Evolutionary conservation across 1,140 invertebrate species (phyloP), one percentile per base, ranked within the genome.

Genomic region (Harlomillsia oculata): DNA sequence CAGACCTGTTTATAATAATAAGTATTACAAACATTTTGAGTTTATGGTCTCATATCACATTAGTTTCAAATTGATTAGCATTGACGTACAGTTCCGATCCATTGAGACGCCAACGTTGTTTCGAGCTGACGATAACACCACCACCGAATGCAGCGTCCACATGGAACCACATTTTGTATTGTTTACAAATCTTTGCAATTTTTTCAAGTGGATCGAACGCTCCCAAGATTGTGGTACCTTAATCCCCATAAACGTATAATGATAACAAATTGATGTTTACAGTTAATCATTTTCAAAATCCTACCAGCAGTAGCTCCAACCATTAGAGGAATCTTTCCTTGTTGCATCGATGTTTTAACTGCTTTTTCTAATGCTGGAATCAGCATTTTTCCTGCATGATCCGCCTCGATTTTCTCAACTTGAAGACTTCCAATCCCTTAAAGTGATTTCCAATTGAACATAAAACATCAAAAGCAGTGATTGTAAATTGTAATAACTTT

Each of bases 121-220:
- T 87, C 46, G 75, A 77, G 0, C 89, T 91, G 68, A 97, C 76
- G 6, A 96, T 72, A 0, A 85, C 84, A 6, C 89, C 88, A 3
- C 92, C 92, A 32, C 84, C 84, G 89, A 90, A 96, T 3, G 92
- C 91, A 1, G 89, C 92, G 68, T 98, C 94, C 1, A 96, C 89
- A 68, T 98, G 94, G 29, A 97, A 72, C 94, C 94, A 98, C 52
- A 97, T 69, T 2, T 81, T 78, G 65, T 91, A 80, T 66, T 87
- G 81, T 58, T 82, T 71, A 68, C 92, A 96, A 3, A 97, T 66
- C 23, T 82, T 80, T 0, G 87, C 82, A 34, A 97, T 83, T 23
- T 81, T 74, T 5, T 77, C 71, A 8, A 97, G 67, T 1, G 92
- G 89, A 73, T 98, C 94, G 64, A 87, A 95, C 0, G 92, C 89